Base-by-base conservation (phyloP, 2,888 invertebrate genomes). In the Abrostola tripartita region DNA sequence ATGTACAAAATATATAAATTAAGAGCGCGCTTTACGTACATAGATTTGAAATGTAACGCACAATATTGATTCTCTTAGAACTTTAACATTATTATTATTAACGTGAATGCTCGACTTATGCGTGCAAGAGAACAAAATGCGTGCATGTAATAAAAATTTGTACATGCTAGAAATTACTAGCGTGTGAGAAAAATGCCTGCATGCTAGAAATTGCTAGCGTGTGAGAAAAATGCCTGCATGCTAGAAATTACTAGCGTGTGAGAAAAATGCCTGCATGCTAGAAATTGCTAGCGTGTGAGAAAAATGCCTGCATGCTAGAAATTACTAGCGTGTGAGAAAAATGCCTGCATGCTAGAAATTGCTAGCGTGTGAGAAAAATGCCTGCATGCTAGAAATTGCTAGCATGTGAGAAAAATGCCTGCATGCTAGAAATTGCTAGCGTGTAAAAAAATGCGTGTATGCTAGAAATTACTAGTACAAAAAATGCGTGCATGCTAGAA, bases 1-100 rank as follows among this genome's bases (percentile, higher is more conserved):
- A 0, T 10, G 12, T 12, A 8, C 37, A 5, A 40, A 5, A 0
- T 42, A 12, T 0, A 12, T 49, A 51, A 0, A 67, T 59, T 59
- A 60, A 65, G 65, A 63, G 85, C 83, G 83, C 86, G 82, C 81
- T 84, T 82, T 79, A 73, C 74, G 74, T 78, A 82, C 78, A 62
- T 79, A 71, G 37, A 61, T 50, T 71, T 75, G 71, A 74, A 82
- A 81, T 65, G 47, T 76, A 76, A 84, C 84, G 84, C 84, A 84
- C 84, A 84, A 84, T 73, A 62, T 24, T 8, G 10, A 47, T 8
- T 11, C 49, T n/a, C 47, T 47, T 24, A 12, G 44, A 24, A 47
- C 24, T 47, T 44, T 9, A 47, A 9, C 24, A 44, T 12, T 8
- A 7, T 7, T 44, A 44, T 14, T 5, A 14, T 12, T 14, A 24